These are phyloP conservation scores for Callimorpha dominula DNA, from an alignment of 2,888 invertebrate species.

Conservation along the genomic window DNA sequence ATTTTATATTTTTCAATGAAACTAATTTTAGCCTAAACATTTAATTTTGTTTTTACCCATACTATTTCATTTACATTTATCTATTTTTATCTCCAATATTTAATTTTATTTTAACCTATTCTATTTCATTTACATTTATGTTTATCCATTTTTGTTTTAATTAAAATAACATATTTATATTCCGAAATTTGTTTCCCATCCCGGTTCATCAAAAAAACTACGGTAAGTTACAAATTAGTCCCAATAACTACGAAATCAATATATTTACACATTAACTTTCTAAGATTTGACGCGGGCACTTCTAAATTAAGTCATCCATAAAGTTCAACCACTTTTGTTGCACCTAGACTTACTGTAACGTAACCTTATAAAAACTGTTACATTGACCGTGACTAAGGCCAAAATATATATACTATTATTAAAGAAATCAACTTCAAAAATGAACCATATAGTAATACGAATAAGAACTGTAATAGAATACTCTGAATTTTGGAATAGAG, in stretches of 20 bases:
- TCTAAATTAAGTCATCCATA: conserved; percentile 69
- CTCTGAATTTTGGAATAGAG: conserved; percentile 18
- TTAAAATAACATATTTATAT: background rate
- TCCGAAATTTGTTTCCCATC: conserved; percentile 22
- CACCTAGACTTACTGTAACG: conserved; percentile 60
- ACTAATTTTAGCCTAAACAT: too few relatives aligned
- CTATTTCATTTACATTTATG: background rate
- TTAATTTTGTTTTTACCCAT: too few relatives aligned
- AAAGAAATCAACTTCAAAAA: conserved; percentile 28
- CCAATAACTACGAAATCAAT: conserved; percentile 5
- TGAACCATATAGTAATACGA: conserved; percentile 45
- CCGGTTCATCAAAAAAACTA: background rate
- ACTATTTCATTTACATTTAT: too few relatives aligned
- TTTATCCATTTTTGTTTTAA: too few relatives aligned
- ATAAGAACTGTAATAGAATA: conserved; percentile 29
- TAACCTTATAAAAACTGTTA: conserved; percentile 69
- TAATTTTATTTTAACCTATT: too few relatives aligned
- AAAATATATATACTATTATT: conserved; percentile 31
- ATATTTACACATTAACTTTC: conserved; percentile 29
- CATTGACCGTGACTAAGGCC: conserved; percentile 55
- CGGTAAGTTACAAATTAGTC: conserved; percentile 7
- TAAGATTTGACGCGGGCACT: conserved; percentile 34
- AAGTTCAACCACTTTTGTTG: conserved; percentile 71
- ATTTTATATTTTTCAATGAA: too few relatives aligned
- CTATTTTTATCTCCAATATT: too few relatives aligned